These are phyloP conservation scores for Heterodera schachtii DNA, from an alignment of 1,140 invertebrate species.

Conservation along the genomic window DNA sequence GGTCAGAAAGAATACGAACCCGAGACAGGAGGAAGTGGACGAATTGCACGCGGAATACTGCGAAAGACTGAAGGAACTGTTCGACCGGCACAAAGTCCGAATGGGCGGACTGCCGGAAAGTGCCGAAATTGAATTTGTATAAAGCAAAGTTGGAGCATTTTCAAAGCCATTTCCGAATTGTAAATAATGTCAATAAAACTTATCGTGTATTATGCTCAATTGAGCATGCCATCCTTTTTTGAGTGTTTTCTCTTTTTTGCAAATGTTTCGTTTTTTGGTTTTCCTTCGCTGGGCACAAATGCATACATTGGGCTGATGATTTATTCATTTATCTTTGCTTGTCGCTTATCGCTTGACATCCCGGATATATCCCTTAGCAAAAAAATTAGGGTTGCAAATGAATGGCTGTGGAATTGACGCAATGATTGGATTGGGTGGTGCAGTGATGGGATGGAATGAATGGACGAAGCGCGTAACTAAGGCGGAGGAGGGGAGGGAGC, in stretches of 20 bases:
- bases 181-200: too few relatives aligned
- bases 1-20: constrained; percentile 25
- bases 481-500: too few relatives aligned
- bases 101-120: constrained; percentile 18
- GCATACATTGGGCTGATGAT: neutral
- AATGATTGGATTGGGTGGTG: neutral
- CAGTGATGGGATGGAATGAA: neutral
- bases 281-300: neutral
- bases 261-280: neutral
- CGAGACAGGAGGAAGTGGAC: constrained; percentile 19
- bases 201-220: too few relatives aligned
- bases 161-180: too few relatives aligned
- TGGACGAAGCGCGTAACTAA: too few relatives aligned
- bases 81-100: constrained; percentile 28
- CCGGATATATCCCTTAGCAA: neutral
- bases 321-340: too few relatives aligned
- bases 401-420: neutral
- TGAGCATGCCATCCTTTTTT: too few relatives aligned
- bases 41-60: constrained; percentile 30
- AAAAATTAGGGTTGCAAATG: neutral
- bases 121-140: constrained; percentile 16
- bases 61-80: constrained; percentile 18
- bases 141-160: neutral
- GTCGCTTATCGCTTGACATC: neutral
- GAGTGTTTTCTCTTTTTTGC: too few relatives aligned